phyloP scores from a whole-genome alignment of 2,888 invertebrate genomes.

The Cosmopolites sordidus region DNA sequence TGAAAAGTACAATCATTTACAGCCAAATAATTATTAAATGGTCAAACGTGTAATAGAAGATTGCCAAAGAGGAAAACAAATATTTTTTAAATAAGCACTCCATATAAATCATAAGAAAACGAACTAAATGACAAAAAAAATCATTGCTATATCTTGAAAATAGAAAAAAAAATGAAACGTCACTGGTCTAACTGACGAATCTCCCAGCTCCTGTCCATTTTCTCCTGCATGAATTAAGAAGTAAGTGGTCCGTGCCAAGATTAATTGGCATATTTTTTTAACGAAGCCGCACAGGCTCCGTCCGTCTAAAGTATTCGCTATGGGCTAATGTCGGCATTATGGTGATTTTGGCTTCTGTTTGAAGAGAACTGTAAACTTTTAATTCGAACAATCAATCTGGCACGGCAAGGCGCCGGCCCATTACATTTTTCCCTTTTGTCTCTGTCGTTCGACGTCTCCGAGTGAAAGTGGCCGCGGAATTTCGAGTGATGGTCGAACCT shows the following conservation, averaged over 20 bases:
- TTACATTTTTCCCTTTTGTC: too few relatives aligned
- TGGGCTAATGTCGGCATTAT: constrained; percentile 27
- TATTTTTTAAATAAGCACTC: too few relatives aligned
- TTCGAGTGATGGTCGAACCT: too few relatives aligned
- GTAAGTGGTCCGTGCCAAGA: constrained; percentile 23
- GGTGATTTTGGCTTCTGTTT: constrained; percentile 27
- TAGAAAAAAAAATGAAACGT: background rate
- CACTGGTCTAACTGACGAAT: constrained; percentile 3
- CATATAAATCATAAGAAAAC: too few relatives aligned
- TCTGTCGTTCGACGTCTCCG: too few relatives aligned
- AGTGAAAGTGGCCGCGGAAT: too few relatives aligned
- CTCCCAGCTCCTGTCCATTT: constrained; percentile 15
- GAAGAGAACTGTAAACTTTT: constrained; percentile 19
- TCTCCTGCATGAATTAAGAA: constrained; percentile 27
- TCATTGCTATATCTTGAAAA: too few relatives aligned
- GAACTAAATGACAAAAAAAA: too few relatives aligned
- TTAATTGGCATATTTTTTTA: constrained; percentile 26
- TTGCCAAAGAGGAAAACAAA: too few relatives aligned
- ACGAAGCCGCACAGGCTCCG: constrained; percentile 13
- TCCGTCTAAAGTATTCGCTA: constrained; percentile 18
- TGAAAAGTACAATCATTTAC: too few relatives aligned
- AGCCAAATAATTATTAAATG: too few relatives aligned
- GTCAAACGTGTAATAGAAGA: too few relatives aligned
- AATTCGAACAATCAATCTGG: constrained; percentile 25
- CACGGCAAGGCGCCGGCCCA: background rate